Conservation (phyloP, 2,113 vertebrate species). For the Sylvietta virens region DNA sequence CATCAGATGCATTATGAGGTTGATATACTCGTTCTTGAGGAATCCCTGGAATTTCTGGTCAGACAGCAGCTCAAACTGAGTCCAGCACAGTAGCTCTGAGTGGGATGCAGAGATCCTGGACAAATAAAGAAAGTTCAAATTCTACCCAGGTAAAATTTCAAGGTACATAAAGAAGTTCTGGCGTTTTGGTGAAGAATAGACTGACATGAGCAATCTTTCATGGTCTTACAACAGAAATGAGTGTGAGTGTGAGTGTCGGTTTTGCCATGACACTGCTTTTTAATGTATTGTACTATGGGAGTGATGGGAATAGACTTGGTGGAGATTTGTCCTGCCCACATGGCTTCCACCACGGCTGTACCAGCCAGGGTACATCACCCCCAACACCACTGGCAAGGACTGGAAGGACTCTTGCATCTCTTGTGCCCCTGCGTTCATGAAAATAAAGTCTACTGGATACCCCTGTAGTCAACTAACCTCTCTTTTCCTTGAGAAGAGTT, state of each 20-base stretch:
- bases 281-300: slow-evolving; percentile 71
- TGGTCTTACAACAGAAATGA: slow-evolving; percentile 47
- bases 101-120: background rate
- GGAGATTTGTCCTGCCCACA: slow-evolving; percentile 76
- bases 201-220: background rate
- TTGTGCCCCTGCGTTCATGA: background rate
- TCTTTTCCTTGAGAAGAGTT: background rate
- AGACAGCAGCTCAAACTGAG: background rate
- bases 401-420: background rate
- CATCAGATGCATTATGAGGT: background rate
- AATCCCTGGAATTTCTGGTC: background rate
- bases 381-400: background rate
- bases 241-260: slow-evolving; percentile 69
- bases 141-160: background rate
- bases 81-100: background rate
- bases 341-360: slow-evolving; percentile 71
- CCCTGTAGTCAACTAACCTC: background rate
- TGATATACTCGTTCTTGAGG: background rate
- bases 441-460: background rate
- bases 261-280: slow-evolving; percentile 73
- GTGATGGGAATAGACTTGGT: slow-evolving; percentile 73
- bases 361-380: background rate
- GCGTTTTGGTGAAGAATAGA: background rate
- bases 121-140: background rate
- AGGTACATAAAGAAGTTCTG: background rate